phyloP scores from a whole-genome alignment of 2,113 vertebrate genomes.

The Conger conger region DNA sequence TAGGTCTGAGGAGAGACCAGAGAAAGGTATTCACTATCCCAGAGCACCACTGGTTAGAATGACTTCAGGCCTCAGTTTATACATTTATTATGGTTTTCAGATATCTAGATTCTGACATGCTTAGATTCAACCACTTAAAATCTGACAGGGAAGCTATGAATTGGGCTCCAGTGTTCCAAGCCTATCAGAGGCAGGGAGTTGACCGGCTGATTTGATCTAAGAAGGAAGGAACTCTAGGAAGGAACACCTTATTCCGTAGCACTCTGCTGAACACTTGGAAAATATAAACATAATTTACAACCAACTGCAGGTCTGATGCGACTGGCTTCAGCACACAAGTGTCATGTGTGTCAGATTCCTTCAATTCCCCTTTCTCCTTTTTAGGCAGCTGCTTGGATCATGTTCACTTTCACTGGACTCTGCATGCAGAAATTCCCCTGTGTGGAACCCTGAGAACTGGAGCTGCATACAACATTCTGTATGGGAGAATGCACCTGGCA shows the following conservation, averaged over 20 bases:
- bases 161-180: neutral
- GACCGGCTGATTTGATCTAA: neutral
- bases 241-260: neutral
- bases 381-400: slow-evolving; percentile 53
- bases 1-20: neutral
- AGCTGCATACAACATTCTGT: neutral
- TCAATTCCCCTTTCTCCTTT: slow-evolving; percentile 28
- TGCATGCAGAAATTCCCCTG: slow-evolving; percentile 3
- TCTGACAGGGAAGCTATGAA: neutral
- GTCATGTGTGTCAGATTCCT: neutral
- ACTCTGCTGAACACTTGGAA: neutral
- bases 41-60: neutral
- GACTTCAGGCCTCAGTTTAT: neutral
- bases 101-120: neutral
- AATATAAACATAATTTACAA: slow-evolving; percentile 9
- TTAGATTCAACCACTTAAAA: too few species aligned
- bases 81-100: neutral
- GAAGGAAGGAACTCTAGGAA: neutral
- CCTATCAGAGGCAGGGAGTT: neutral
- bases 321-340: neutral
- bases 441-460: neutral
- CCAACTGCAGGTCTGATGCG: neutral
- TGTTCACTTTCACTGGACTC: slow-evolving; percentile 33
- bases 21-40: neutral
- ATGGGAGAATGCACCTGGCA: slow-evolving; percentile 1